Base-by-base conservation (phyloP, 2,797 vertebrate species). In the Falco cherrug region DNA sequence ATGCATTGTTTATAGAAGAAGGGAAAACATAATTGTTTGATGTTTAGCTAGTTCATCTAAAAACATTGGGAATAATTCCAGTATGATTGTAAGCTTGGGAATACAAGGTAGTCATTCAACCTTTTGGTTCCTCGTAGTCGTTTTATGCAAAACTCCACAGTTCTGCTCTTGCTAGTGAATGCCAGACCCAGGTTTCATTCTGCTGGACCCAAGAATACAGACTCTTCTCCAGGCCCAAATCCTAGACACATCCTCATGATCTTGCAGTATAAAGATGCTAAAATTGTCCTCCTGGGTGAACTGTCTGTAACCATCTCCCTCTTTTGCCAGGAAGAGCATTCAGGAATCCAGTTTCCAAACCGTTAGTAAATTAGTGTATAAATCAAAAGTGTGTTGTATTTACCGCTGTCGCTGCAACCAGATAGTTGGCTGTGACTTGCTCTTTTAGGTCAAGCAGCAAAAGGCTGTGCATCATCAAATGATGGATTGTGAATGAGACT, bases 401-500 rank as follows among this genome's bases (percentile, higher is more conserved):
- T 94, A 86, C 88, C 1, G 0, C 60, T 92, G 47, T 82, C 87
- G 60, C 73, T 90, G 39, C 74, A 93, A 94, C 43, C 45, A 94
- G 77, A 82, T 64, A 90, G 60, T 71, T 92, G 88, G 68, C 67
- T 1, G 3, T 95, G 45, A 94, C 86, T 83, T 84, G 20, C 81
- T 92, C 77, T 95, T 84, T 89, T 79, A 90, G 81, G 83, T 95
- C 88, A 95, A 84, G 28, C 59, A 91, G 33, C 54, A 94, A 91
- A 94, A 76, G 67, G n/a, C 88, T 89, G 56, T 80, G 59, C 60
- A 92, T 87, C 59, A 68, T 90, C 81, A 92, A 26, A 80, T 97
- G 93, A 96, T 93, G 74, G 77, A 95, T 89, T 91, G 63, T 73
- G 63, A 91, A 89, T 70, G 19, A 90, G 74, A 86, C 63, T 91